These are phyloP conservation scores for Schizopygopsis pylzovi DNA, from an alignment of 2,797 vertebrate species.

Conservation along the genomic window DNA sequence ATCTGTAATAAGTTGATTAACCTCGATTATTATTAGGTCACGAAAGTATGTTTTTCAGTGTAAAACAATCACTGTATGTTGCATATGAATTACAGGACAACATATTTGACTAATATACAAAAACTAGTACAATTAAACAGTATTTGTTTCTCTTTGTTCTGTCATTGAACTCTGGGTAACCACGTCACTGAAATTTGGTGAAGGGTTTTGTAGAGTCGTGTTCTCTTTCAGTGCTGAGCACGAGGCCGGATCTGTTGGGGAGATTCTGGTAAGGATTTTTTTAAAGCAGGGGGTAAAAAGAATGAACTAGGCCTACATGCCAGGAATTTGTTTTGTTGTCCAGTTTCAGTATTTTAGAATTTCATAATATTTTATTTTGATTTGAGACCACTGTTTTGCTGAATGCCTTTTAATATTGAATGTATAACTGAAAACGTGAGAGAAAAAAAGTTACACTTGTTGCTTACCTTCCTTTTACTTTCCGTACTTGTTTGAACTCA, in stretches of 20 bases:
- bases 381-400: background rate
- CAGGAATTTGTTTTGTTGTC: background rate
- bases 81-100: background rate
- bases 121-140: background rate
- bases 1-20: background rate
- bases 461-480: background rate
- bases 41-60: background rate
- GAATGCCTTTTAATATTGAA: background rate
- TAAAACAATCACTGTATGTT: background rate
- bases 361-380: too few species aligned
- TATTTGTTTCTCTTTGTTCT: background rate
- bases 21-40: background rate
- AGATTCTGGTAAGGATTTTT: slow-evolving; percentile 9
- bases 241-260: background rate
- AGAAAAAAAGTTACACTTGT: background rate
- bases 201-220: background rate
- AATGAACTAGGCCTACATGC: background rate
- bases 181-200: background rate
- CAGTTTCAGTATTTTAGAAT: background rate
- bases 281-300: too few species aligned
- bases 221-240: background rate
- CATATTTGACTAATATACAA: background rate
- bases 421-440: background rate
- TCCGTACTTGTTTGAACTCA: background rate
- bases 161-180: background rate